These are phyloP conservation scores for Pseudomyrmex gracilis DNA, from an alignment of 1,140 invertebrate genomes.

Conservation along the genomic window DNA sequence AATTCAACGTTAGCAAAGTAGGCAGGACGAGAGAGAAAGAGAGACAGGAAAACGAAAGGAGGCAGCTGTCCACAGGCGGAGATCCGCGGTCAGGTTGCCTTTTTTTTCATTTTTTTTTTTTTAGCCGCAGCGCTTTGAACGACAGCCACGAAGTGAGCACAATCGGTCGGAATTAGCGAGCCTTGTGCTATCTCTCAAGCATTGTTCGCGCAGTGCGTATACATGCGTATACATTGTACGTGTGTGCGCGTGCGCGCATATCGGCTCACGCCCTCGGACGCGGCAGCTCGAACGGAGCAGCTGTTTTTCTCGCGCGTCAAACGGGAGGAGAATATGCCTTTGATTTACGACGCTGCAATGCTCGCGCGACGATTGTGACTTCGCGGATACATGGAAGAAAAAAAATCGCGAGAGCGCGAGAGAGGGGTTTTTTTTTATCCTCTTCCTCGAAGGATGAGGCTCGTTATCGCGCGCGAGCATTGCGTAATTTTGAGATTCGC, in stretches of 20 bases:
- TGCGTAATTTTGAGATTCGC: constrained; percentile 20
- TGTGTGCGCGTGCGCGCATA: constrained; percentile 51
- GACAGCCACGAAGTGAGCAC: constrained; percentile 74
- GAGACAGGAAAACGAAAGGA: neutral
- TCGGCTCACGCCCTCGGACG: constrained; percentile 63
- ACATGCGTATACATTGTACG: constrained; percentile 1
- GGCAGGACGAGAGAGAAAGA: constrained; percentile 10
- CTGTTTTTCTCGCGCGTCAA: constrained; percentile 77
- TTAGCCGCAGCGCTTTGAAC: constrained; percentile 63
- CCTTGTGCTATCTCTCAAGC: constrained; percentile 74
- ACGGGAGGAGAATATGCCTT: constrained; percentile 69
- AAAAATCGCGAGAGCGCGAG: constrained; percentile 46
- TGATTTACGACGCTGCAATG: constrained; percentile 72
- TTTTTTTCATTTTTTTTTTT: constrained; percentile 23
- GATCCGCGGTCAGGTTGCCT: constrained; percentile 55
- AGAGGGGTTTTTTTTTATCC: constrained; percentile 34
- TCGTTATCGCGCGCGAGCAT: constrained; percentile 44
- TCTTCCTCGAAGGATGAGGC: too few relatives aligned
- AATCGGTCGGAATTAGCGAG: constrained; percentile 79
- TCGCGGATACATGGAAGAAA: constrained; percentile 51
- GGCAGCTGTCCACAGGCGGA: constrained; percentile 67
- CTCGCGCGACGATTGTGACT: constrained; percentile 69
- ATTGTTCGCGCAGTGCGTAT: constrained; percentile 69
- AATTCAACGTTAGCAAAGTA: constrained; percentile 56
- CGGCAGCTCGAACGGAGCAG: constrained; percentile 64